These are phyloP conservation scores for Seriola aureovittata DNA, from an alignment of 2,113 vertebrate species.

Conservation along the genomic window DNA sequence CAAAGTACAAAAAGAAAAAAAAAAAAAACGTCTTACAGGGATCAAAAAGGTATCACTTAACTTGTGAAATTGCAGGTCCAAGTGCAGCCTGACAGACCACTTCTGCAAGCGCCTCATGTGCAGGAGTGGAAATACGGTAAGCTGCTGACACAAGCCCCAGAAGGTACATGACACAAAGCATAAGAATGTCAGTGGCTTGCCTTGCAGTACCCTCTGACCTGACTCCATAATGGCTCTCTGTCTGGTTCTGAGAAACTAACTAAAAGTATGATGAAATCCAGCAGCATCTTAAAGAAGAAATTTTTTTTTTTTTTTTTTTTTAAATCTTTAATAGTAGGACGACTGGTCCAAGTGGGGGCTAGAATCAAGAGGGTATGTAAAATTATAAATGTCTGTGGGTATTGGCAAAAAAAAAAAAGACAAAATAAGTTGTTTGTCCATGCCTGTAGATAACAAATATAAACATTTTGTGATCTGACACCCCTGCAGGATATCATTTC, in stretches of 20 bases:
- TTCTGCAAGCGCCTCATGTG: constrained; percentile 31
- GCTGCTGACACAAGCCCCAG: constrained; percentile 29
- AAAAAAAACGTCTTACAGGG: constrained; percentile 9
- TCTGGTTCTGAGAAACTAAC: constrained; percentile 30
- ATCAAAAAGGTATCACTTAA: constrained; percentile 45
- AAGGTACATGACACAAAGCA: constrained; percentile 21
- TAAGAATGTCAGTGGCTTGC: constrained; percentile 49
- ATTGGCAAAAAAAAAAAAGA: background rate
- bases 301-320: background rate
- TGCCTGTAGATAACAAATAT: background rate
- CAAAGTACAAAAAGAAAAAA: background rate
- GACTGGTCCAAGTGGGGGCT: background rate
- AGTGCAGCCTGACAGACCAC: constrained; percentile 42
- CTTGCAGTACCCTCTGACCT: constrained; percentile 32
- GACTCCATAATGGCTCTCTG: constrained; percentile 25
- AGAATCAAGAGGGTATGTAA: background rate
- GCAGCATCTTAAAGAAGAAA: too few relatives aligned
- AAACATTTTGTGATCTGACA: background rate
- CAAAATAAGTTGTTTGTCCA: background rate
- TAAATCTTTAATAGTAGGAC: background rate
- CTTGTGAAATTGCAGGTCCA: constrained; percentile 45
- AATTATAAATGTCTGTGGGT: background rate
- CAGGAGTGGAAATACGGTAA: constrained; percentile 17
- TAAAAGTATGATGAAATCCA: background rate
- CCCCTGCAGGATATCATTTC: background rate